Percentiles rank a stretch among this genome's conserved stretches.
Conservation (phyloP, 23 tunicate genomes). For the Aplidium turbinatum region DNA sequence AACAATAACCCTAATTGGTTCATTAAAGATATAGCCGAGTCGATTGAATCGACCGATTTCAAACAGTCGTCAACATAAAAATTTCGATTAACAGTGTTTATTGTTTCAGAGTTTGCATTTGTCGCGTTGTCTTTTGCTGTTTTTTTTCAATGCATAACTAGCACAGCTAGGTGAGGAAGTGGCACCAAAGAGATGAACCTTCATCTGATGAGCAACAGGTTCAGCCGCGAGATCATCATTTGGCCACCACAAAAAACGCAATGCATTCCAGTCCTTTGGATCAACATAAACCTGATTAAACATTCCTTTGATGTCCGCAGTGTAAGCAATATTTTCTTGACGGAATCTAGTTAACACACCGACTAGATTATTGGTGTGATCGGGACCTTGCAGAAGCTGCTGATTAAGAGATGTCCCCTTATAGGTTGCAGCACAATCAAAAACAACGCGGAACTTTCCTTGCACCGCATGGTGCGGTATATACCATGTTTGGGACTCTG, state of each 20-base stretch:
- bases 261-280: background rate
- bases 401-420: too few species aligned
- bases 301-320: slow-evolving; percentile 10
- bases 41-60: background rate
- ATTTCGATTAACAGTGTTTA: background rate
- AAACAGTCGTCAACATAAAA: slow-evolving; percentile 12
- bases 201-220: slow-evolving; percentile 9
- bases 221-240: slow-evolving; percentile 1
- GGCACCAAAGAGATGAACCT: slow-evolving; percentile 21
- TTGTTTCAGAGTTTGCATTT: background rate
- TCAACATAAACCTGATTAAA: slow-evolving; percentile 18
- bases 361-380: too few species aligned
- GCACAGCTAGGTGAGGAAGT: slow-evolving; percentile 9
- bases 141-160: slow-evolving; percentile 6
- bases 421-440: slow-evolving; percentile 22
- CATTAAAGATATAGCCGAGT: background rate
- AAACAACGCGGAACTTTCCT: slow-evolving; percentile 13
- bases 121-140: slow-evolving; percentile 6
- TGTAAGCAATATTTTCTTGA: slow-evolving; percentile 1
- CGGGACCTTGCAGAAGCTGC: too few species aligned
- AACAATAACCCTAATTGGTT: background rate
- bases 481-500: slow-evolving; percentile 1
- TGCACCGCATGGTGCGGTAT: slow-evolving; percentile 13
- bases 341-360: too few species aligned
- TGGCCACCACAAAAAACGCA: slow-evolving; percentile 30